Evolutionary conservation across 2,888 invertebrate species (phyloP), one percentile per base, ranked within the genome.

Genomic region (Rhorus exstirpatorius): DNA sequence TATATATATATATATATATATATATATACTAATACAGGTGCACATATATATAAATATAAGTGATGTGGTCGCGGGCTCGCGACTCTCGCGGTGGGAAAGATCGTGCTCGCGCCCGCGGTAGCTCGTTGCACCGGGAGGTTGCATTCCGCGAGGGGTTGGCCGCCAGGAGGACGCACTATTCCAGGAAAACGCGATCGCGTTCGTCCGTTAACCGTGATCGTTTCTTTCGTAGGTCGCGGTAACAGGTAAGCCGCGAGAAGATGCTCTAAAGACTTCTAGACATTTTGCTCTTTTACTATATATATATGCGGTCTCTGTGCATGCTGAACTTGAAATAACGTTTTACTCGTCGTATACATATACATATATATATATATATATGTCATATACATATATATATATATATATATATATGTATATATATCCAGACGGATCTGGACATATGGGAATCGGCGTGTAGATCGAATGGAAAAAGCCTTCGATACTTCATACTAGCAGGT

Each of bases 121-220:
- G 82, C 84, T 84, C 78, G 81, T 84, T 85, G 84, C 83, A 84
- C 84, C 84, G 83, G 84, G 84, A 86, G 86, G 81, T 84, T 72
- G 85, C 89, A 90, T 90, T 88, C 89, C 89, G 84, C 79, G 74
- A 85, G 87, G 85, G 86, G 89, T 86, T 87, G 88, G 84, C 88
- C 86, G 85, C 84, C 89, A 85, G 79, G 87, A 90, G 89, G 89
- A 89, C 89, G 88, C 87, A 84, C 87, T 88, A 87, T 89, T 90
- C 90, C 87, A 83, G 88, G 89, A 90, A 89, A 86, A 85, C 58
- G 84, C 86, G 87, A 88, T 86, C 87, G 82, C 87, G 83, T 75
- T 65, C 82, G 83, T 85, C 89, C 90, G 89, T 89, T 89, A 89
- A 79, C 81, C 86, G 87, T 77, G 84, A 87, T 86, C 87, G 76